A percentile compares a stretch with the other conserved stretches of the same genome.
Evolutionary conservation across 1,140 invertebrate genomes (phyloP).

Genomic region (Contarinia nasturtii): DNA sequence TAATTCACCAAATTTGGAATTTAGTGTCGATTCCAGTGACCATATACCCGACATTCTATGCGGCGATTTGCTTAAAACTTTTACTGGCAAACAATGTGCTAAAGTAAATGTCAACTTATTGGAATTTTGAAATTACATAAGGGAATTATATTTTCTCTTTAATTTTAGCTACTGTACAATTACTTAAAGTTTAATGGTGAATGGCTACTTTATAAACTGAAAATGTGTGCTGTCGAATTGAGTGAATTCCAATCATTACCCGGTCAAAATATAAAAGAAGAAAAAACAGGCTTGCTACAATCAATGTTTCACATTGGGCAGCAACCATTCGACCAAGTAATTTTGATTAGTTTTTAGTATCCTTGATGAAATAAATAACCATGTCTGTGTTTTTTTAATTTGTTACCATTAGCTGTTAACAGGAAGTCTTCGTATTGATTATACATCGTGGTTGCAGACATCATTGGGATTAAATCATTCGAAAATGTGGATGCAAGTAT

Average conservation of each 20-base stretch:
- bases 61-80: constrained; percentile 29
- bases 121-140: neutral
- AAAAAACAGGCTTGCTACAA: constrained; percentile 36
- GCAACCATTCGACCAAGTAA: constrained; percentile 47
- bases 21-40: constrained; percentile 25
- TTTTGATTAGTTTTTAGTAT: too few species aligned
- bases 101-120: constrained; percentile 20
- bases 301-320: constrained; percentile 59
- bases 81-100: constrained; percentile 30
- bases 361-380: neutral
- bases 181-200: constrained; percentile 45
- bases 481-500: constrained; percentile 29
- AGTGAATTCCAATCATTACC: constrained; percentile 14
- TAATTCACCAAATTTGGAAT: too few species aligned
- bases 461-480: constrained; percentile 31
- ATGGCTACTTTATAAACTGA: constrained; percentile 38
- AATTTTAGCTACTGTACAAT: constrained; percentile 36
- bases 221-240: constrained; percentile 21
- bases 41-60: constrained; percentile 30
- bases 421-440: constrained; percentile 31
- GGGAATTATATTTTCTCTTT: neutral
- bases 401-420: constrained; percentile 24
- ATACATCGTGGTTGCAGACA: constrained; percentile 28
- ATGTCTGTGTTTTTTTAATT: constrained; percentile 3
- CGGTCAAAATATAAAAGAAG: constrained; percentile 26